Evolutionary conservation across 2,888 invertebrate genomes (phyloP).

Genomic region (Heliconius sara): DNA sequence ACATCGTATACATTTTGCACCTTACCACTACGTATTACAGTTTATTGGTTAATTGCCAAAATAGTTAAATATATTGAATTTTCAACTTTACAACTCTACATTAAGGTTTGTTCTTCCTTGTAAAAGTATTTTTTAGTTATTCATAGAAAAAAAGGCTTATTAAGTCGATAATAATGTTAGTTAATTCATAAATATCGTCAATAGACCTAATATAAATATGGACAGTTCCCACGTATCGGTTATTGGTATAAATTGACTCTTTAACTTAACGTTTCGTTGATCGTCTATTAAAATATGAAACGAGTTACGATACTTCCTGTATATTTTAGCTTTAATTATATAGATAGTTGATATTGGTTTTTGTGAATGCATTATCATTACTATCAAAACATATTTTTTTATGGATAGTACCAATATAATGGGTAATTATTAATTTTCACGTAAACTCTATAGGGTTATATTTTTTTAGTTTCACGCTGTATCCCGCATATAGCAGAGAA

Average conservation of each 20-base stretch:
- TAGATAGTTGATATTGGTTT: background rate
- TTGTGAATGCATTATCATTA: background rate
- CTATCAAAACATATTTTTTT: background rate
- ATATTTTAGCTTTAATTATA: background rate
- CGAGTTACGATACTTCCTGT: conserved; percentile 16
- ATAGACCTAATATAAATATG: conserved; percentile 51
- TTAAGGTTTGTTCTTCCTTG: conserved; percentile 47
- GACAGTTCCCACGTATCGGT: conserved; percentile 39
- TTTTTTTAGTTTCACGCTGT: background rate
- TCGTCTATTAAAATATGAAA: conserved; percentile 30
- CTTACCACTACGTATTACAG: conserved; percentile 16
- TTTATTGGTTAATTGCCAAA: conserved; percentile 4
- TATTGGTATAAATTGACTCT: conserved; percentile 36
- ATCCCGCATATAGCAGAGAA: background rate
- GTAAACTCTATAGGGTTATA: too few relatives aligned
- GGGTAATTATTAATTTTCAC: too few relatives aligned
- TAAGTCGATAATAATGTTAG: conserved; percentile 62
- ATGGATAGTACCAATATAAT: background rate
- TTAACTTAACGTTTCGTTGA: conserved; percentile 32
- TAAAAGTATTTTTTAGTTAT: conserved; percentile 20
- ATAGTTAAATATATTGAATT: conserved; percentile 3
- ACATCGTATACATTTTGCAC: conserved; percentile 8
- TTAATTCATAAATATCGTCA: conserved; percentile 65
- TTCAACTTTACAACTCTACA: conserved; percentile 8
- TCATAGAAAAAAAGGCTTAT: conserved; percentile 38